Evolutionary conservation across 2,113 vertebrate genomes (phyloP).

Genomic region (Globicephala melas): DNA sequence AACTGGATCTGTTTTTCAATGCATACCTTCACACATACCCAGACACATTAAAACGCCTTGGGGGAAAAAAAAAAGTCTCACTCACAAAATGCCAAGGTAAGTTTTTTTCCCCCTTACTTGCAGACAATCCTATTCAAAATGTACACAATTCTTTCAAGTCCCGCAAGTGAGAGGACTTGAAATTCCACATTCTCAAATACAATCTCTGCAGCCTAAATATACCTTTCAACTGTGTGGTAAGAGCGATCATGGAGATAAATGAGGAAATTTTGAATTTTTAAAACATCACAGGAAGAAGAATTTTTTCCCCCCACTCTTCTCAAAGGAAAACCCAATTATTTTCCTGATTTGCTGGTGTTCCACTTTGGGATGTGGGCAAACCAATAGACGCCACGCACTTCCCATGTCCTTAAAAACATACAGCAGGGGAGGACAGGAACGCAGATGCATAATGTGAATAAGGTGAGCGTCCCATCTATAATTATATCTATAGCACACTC

Average conservation of each 20-base stretch:
- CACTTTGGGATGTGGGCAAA: conserved; percentile 29
- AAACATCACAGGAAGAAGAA: conserved; percentile 50
- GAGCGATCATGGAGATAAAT: conserved; percentile 49
- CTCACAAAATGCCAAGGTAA: conserved; percentile 69
- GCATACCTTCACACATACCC: conserved; percentile 52
- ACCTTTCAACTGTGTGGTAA: conserved; percentile 40
- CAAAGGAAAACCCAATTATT: conserved; percentile 71
- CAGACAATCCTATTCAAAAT: conserved; percentile 63
- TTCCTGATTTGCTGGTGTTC: conserved; percentile 45
- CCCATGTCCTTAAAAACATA: not conserved
- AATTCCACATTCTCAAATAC: conserved; percentile 26
- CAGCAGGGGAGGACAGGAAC: not conserved
- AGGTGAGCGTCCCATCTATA: not conserved
- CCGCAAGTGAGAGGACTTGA: conserved; percentile 35
- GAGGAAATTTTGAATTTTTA: conserved; percentile 59
- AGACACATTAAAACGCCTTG: conserved; percentile 67
- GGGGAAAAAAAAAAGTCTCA: conserved; percentile 39
- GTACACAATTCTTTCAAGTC: conserved; percentile 66
- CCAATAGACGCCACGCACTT: not conserved
- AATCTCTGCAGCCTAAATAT: conserved; percentile 25
- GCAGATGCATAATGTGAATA: not conserved
- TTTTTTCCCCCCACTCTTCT: not conserved
- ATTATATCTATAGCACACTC: not conserved
- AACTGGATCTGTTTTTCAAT: conserved; percentile 63
- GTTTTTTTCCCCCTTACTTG: conserved; percentile 47